phyloP scores from a whole-genome alignment of 2,888 invertebrate genomes.

The Tineola bisselliella region DNA sequence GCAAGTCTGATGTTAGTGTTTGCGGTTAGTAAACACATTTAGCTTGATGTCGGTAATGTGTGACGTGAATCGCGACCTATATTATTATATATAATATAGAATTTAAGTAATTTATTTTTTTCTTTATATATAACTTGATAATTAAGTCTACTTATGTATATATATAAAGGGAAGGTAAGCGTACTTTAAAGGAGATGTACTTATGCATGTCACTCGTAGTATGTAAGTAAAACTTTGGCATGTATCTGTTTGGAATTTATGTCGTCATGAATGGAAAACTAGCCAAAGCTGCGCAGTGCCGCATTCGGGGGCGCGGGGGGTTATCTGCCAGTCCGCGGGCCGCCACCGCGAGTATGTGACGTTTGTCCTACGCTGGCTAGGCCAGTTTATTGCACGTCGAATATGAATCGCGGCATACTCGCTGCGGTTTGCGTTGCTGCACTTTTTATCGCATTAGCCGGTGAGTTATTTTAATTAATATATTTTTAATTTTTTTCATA shows the following conservation, averaged over 20 bases:
- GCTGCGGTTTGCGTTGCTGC: slow-evolving; percentile 2
- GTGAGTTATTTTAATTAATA: slow-evolving; percentile 9
- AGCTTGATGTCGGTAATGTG: no score
- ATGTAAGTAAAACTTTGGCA: not conserved
- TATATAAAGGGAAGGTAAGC: not conserved
- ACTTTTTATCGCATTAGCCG: slow-evolving; percentile 12
- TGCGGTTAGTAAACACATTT: not conserved
- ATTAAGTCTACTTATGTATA: no score
- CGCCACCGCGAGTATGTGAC: slow-evolving; percentile 16
- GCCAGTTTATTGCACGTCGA: slow-evolving; percentile 26
- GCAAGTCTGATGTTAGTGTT: no score
- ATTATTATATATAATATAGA: no score
- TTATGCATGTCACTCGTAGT: not conserved
- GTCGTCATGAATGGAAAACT: slow-evolving; percentile 12
- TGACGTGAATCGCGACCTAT: no score
- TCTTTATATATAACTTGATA: no score
- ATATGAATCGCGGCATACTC: slow-evolving; percentile 41
- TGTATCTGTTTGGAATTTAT: slow-evolving; percentile 6
- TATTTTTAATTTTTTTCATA: not conserved
- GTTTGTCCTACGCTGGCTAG: slow-evolving; percentile 15
- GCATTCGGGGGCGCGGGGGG: slow-evolving; percentile 58
- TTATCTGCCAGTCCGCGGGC: slow-evolving; percentile 31
- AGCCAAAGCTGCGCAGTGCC: slow-evolving; percentile 51
- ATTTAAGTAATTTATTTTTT: not conserved
- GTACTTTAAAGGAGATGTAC: not conserved